Base-by-base conservation (phyloP, 2,888 invertebrate genomes). In the Neuroscelio doddi region DNA sequence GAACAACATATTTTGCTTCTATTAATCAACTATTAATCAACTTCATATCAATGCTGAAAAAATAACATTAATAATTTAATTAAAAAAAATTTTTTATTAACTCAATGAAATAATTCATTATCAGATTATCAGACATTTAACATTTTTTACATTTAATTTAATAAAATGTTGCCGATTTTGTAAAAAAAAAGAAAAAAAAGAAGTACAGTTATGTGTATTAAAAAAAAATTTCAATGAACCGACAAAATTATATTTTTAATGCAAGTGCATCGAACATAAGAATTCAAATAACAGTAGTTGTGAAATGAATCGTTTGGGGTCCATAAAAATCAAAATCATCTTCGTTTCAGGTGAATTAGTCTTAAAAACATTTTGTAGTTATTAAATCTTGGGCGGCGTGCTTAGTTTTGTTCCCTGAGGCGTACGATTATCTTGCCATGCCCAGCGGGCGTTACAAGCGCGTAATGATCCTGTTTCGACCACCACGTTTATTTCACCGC, bases 351-450 rank as follows among this genome's bases (percentile, higher is more conserved):
- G 16, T 14, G 16, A 9, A 17, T 50, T 50, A 30, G 4, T 36
- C 50, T 45, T 47, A 38, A 34, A 21, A 51, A 12, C 39, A 46
- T 45, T 63, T 64, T 36, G 26, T 30, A 41, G 53, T 64, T 64
- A 64, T 64, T 64, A 64, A 64, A 64, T 55, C 45, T 49, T 38
- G 46, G 24, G 38, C 52, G 10, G 34, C 38, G 50, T 24, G 41
- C 52, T 59, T 39, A 58, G 55, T 64, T 59, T 64, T 36, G 50
- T 55, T 52, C 39, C 50, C 47, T 41, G 53, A 51, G 42, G 55
- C 46, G 64, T 51, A 47, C 55, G 53, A 64, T 64, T 64, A 64
- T 53, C 38, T 30, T 29, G 47, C n/a, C 53, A 55, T 53, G 53
- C 45, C 39, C 53, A 46, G 44, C 45, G 45, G 46, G 44, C 30